These are phyloP conservation scores for Argyresthia albistria DNA, from an alignment of 2,888 invertebrate species.

Conservation along the genomic window DNA sequence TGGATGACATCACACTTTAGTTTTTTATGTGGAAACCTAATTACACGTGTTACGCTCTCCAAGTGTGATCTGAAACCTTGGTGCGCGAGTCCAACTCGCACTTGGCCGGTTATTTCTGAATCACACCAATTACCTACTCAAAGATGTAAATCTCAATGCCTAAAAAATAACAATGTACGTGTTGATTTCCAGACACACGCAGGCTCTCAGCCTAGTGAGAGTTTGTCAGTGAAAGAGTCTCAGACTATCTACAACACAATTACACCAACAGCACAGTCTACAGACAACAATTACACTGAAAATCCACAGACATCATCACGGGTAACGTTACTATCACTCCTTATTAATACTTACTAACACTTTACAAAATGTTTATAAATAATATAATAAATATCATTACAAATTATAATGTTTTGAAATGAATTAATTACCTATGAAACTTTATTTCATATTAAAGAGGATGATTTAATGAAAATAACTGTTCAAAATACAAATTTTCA, in stretches of 20 bases:
- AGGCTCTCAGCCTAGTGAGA: slow-evolving; percentile 57
- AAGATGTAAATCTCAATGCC: no score
- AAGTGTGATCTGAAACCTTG: no score
- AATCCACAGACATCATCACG: slow-evolving; percentile 42
- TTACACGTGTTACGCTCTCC: no score
- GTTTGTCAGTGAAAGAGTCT: slow-evolving; percentile 66
- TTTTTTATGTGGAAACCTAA: no score
- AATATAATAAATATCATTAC: no score
- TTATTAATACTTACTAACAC: neutral
- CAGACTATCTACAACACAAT: slow-evolving; percentile 59
- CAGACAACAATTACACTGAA: slow-evolving; percentile 41
- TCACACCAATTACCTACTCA: no score
- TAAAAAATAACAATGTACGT: neutral
- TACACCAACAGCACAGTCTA: slow-evolving; percentile 42
- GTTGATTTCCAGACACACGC: slow-evolving; percentile 53
- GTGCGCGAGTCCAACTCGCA: no score
- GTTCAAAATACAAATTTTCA: slow-evolving; percentile 23
- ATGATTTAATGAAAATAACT: neutral
- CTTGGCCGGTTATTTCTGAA: no score
- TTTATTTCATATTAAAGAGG: neutral
- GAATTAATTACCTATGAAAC: no score
- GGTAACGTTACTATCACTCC: slow-evolving; percentile 42
- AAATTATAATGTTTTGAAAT: no score
- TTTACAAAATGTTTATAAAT: no score
- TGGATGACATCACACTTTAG: no score